These are phyloP conservation scores for Actenoides lindsayi DNA, from an alignment of 2,113 vertebrate species.

Conservation along the genomic window DNA sequence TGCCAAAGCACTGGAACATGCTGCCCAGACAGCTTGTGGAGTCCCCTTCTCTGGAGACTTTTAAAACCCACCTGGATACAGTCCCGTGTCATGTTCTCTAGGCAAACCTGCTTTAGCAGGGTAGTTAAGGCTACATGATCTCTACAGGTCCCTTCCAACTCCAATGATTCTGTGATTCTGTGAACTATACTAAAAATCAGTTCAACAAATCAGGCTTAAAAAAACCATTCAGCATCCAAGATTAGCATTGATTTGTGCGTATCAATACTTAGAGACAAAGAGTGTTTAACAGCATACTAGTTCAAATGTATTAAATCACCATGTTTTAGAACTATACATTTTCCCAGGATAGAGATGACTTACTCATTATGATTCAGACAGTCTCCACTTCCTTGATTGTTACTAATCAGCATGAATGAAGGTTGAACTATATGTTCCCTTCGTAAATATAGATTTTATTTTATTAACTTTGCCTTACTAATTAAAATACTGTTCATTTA, in stretches of 20 bases:
- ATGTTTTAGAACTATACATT: not conserved
- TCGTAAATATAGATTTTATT: not conserved
- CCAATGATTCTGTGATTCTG: too few relatives aligned
- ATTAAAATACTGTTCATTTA: not conserved
- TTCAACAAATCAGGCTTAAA: not conserved
- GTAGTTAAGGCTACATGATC: too few relatives aligned
- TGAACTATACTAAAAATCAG: not conserved
- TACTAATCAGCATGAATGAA: not conserved
- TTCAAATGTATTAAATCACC: not conserved
- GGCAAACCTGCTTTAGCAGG: too few relatives aligned
- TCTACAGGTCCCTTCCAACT: too few relatives aligned
- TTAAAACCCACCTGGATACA: too few relatives aligned
- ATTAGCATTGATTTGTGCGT: not conserved
- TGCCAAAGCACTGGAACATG: too few relatives aligned
- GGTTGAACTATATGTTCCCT: not conserved
- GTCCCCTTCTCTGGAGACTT: too few relatives aligned
- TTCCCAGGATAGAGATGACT: not conserved
- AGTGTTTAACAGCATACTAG: not conserved
- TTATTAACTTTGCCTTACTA: not conserved
- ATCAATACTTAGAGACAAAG: not conserved
- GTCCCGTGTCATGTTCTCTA: too few relatives aligned
- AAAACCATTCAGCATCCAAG: not conserved
- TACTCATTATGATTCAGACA: not conserved
- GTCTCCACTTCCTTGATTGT: not conserved
- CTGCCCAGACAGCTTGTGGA: too few relatives aligned